These are phyloP conservation scores for Lepus townsendii DNA, from an alignment of 2,797 vertebrate species.

Conservation along the genomic window DNA sequence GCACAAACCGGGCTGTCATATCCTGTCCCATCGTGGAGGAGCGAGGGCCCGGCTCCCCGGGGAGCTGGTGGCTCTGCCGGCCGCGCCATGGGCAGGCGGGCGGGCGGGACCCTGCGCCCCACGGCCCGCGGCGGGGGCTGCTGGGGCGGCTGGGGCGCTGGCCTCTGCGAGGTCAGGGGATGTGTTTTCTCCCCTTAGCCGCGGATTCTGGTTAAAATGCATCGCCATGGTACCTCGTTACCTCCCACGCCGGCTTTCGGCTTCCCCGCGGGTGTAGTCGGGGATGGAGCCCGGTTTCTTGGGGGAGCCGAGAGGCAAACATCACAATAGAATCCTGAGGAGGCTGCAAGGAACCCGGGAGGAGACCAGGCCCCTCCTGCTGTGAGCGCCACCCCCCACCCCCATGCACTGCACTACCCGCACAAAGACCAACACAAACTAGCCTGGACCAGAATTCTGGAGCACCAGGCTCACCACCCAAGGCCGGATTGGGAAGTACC, in stretches of 20 bases:
- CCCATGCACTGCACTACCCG: too few species aligned
- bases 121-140: constrained; percentile 53
- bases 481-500: too few species aligned
- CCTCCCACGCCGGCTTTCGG: not conserved
- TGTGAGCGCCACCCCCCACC: too few species aligned
- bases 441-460: too few species aligned
- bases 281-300: constrained; percentile 64
- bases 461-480: not conserved
- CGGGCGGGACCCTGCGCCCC: not conserved
- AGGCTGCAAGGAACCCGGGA: not conserved
- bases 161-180: constrained; percentile 65
- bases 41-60: constrained; percentile 85
- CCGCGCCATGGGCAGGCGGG: not conserved
- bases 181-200: constrained; percentile 35
- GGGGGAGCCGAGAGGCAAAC: constrained; percentile 38
- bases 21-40: constrained; percentile 90
- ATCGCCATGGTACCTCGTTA: constrained; percentile 20
- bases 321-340: constrained; percentile 51
- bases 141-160: constrained; percentile 55
- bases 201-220: constrained; percentile 72
- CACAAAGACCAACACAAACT: too few species aligned
- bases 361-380: not conserved
- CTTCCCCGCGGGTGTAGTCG: too few species aligned
- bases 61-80: constrained; percentile 65
- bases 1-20: constrained; percentile 91